A percentile compares a stretch with the other conserved stretches of the same genome.
Evolutionary conservation across 2,797 vertebrate genomes (phyloP).

Genomic region (Sparus aurata): DNA sequence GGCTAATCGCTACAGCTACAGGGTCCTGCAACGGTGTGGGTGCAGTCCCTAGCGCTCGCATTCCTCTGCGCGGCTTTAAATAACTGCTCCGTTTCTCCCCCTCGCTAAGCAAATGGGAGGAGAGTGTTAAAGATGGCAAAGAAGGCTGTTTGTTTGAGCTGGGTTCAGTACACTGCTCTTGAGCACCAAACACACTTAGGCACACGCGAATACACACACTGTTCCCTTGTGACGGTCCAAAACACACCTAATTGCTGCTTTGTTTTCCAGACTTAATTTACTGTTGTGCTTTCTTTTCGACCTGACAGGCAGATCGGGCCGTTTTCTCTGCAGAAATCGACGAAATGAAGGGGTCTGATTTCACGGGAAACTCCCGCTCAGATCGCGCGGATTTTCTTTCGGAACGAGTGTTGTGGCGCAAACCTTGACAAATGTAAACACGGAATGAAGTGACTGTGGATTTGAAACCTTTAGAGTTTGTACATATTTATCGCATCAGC

Average conservation of each 20-base stretch:
- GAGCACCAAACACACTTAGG: conserved; percentile 50
- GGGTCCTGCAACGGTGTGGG: conserved; percentile 61
- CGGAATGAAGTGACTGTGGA: conserved; percentile 11
- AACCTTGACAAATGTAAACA: conserved; percentile 41
- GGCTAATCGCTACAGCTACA: conserved; percentile 77
- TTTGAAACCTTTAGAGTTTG: not conserved
- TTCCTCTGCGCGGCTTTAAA: conserved; percentile 83
- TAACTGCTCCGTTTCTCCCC: conserved; percentile 77
- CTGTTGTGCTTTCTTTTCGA: conserved; percentile 25
- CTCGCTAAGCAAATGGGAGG: conserved; percentile 76
- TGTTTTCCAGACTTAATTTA: conserved; percentile 66
- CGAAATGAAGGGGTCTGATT: conserved; percentile 49
- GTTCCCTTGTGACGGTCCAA: conserved; percentile 57
- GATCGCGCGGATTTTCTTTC: conserved; percentile 35
- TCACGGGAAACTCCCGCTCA: conserved; percentile 62
- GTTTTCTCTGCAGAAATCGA: conserved; percentile 28
- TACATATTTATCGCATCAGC: not conserved
- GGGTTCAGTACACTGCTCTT: conserved; percentile 54
- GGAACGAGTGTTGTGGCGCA: conserved; percentile 34
- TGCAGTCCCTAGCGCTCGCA: conserved; percentile 70
- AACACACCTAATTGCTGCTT: conserved; percentile 74
- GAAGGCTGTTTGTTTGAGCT: conserved; percentile 81
- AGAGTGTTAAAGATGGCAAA: conserved; percentile 83
- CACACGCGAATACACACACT: conserved; percentile 47
- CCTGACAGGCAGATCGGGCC: not conserved